Percentiles rank a stretch among this genome's conserved stretches.
These are phyloP conservation scores for Cygnus atratus DNA, from an alignment of 2,113 vertebrate species.

Conservation along the genomic window DNA sequence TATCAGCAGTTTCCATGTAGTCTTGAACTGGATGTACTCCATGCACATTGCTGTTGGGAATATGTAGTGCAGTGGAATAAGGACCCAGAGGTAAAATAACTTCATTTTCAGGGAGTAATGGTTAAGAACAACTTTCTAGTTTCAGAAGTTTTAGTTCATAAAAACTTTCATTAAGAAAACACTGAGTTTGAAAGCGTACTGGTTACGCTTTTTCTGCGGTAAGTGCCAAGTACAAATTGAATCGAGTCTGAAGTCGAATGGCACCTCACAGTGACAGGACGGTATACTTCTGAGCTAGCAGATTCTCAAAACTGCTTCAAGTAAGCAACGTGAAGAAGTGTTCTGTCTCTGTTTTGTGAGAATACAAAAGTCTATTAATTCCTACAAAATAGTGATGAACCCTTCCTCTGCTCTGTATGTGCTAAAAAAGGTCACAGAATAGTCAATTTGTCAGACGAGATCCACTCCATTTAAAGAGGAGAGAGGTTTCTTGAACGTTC, in stretches of 20 bases:
- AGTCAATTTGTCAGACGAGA: neutral
- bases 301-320: neutral
- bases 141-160: neutral
- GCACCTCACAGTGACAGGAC: neutral
- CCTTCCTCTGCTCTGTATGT: neutral
- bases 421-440: neutral
- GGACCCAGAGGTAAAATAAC: constrained; percentile 88
- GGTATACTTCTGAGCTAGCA: neutral
- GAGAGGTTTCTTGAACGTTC: neutral
- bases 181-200: neutral
- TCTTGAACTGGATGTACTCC: constrained; percentile 88
- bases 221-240: neutral
- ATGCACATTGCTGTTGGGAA: constrained; percentile 96
- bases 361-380: neutral
- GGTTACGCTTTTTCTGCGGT: neutral
- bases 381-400: neutral
- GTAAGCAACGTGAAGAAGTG: neutral
- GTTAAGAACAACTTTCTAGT: neutral
- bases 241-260: neutral
- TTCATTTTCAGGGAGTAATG: neutral
- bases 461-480: neutral
- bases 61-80: constrained; percentile 98
- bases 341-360: neutral
- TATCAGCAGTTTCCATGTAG: constrained; percentile 92
- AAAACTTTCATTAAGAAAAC: neutral